These are phyloP conservation scores for Spilarctia lutea DNA, from an alignment of 2,888 invertebrate species.

Conservation along the genomic window DNA sequence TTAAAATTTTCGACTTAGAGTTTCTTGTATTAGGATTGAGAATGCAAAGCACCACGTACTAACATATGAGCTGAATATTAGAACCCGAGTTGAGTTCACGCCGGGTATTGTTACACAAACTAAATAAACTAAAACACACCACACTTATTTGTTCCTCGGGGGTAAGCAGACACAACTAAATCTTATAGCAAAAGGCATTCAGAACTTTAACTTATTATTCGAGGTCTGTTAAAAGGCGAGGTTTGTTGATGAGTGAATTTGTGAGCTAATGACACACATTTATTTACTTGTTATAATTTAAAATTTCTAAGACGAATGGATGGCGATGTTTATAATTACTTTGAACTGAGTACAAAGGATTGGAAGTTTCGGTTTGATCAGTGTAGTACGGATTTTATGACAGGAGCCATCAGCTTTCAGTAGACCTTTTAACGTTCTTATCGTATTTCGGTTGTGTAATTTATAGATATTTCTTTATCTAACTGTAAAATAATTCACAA, in stretches of 20 bases:
- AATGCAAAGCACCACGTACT: constrained; percentile 36
- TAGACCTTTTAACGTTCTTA: not conserved
- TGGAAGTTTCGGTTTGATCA: not conserved
- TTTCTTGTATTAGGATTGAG: constrained; percentile 57
- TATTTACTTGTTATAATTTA: constrained; percentile 17
- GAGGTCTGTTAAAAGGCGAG: constrained; percentile 34
- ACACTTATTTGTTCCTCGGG: constrained; percentile 71
- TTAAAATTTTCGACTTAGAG: constrained; percentile 58
- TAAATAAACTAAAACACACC: constrained; percentile 72
- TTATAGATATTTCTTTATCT: not conserved
- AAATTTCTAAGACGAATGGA: not conserved
- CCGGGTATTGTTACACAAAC: constrained; percentile 71
- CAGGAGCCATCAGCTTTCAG: not conserved
- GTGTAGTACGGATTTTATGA: not conserved
- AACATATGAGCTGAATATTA: constrained; percentile 59
- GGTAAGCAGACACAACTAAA: constrained; percentile 63
- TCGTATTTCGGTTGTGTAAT: not conserved
- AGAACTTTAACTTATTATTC: constrained; percentile 45
- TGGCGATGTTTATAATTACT: not conserved
- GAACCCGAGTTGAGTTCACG: constrained; percentile 65
- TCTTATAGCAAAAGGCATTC: constrained; percentile 48
- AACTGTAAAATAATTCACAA: not conserved
- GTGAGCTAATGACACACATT: constrained; percentile 28
- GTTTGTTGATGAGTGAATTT: constrained; percentile 31
- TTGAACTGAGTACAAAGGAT: not conserved